phyloP scores from a whole-genome alignment of 2,888 invertebrate species.

The Lottia gigantea region DNA sequence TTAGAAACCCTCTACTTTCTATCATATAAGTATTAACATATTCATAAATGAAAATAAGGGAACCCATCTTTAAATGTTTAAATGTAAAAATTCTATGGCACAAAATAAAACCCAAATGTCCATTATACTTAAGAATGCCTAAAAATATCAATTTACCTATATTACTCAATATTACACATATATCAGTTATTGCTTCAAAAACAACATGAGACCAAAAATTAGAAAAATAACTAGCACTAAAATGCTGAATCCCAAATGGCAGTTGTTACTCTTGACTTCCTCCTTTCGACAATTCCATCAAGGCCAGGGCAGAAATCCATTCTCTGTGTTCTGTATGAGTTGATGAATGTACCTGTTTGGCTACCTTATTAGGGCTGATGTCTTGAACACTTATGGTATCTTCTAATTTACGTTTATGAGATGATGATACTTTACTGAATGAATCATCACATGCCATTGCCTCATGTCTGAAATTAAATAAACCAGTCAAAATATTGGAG shows the following conservation, averaged over 20 bases:
- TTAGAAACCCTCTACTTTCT: no score
- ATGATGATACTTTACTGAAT: not conserved
- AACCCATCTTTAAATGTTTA: no score
- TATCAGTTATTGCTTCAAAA: not conserved
- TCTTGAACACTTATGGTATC: not conserved
- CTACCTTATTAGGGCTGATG: not conserved
- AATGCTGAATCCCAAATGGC: not conserved
- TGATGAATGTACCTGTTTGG: not conserved
- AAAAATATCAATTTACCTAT: no score
- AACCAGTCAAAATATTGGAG: no score
- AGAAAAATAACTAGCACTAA: not conserved
- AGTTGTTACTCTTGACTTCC: not conserved
- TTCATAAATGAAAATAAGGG: no score
- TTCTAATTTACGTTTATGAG: not conserved
- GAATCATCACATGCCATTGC: not conserved
- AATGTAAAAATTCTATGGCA: no score
- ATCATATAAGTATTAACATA: no score
- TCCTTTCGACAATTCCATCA: constrained; percentile 60
- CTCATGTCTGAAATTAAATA: not conserved
- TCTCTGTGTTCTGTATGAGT: constrained; percentile 48
- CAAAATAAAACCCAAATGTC: no score
- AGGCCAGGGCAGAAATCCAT: constrained; percentile 58
- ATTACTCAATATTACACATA: no score
- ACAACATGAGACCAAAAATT: constrained; percentile 14
- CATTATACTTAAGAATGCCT: no score